These are phyloP conservation scores for Siphlonurus alternatus DNA, from an alignment of 2,888 invertebrate species.

Conservation along the genomic window DNA sequence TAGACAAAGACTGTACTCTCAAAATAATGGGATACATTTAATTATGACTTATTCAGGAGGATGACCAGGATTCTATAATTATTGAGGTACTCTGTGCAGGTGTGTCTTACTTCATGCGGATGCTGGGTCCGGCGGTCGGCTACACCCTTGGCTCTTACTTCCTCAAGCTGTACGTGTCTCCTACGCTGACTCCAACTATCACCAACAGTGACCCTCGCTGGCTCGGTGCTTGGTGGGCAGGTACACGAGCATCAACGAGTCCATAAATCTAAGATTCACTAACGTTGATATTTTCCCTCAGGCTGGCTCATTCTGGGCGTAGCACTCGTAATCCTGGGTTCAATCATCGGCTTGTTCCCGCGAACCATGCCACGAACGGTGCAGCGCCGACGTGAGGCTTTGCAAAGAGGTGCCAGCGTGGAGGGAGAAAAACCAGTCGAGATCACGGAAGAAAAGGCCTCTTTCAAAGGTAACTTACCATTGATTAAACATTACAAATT, in stretches of 20 bases:
- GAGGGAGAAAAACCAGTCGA: neutral
- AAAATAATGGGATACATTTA: no score
- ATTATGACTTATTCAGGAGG: no score
- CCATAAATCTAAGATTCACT: no score
- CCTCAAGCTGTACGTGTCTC: slow-evolving; percentile 46
- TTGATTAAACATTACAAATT: neutral
- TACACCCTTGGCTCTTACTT: slow-evolving; percentile 47
- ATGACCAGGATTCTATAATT: no score
- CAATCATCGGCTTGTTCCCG: slow-evolving; percentile 48
- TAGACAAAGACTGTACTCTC: no score
- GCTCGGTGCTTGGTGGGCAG: slow-evolving; percentile 74
- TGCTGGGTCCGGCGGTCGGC: slow-evolving; percentile 51
- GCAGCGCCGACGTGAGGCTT: slow-evolving; percentile 31
- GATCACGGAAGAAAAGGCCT: slow-evolving; percentile 19
- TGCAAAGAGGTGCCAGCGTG: slow-evolving; percentile 16
- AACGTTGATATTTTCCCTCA: no score
- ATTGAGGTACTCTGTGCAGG: no score
- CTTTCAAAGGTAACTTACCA: slow-evolving; percentile 13
- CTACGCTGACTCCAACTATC: slow-evolving; percentile 44
- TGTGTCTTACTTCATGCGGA: slow-evolving; percentile 46
- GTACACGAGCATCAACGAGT: slow-evolving; percentile 15
- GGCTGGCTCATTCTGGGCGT: slow-evolving; percentile 46
- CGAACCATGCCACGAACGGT: slow-evolving; percentile 47
- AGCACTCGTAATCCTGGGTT: slow-evolving; percentile 38
- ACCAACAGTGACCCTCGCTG: slow-evolving; percentile 51